These are phyloP conservation scores for Microcaecilia unicolor DNA, from an alignment of 2,797 vertebrate genomes.

Conservation along the genomic window DNA sequence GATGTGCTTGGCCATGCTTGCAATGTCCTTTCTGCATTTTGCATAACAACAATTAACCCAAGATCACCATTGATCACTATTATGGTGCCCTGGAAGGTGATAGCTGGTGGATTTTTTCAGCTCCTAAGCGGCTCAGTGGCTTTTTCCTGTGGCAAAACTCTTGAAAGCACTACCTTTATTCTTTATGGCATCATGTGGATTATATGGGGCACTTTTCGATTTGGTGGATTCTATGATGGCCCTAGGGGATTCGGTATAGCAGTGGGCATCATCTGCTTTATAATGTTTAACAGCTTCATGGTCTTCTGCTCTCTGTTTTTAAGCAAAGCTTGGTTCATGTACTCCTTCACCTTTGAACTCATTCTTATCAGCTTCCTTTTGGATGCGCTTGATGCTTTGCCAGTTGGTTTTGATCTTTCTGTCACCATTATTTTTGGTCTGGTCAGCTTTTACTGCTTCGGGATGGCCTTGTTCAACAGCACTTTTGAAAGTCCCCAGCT, in stretches of 20 bases:
- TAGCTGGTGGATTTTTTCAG: conserved; percentile 64
- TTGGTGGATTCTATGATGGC: conserved; percentile 45
- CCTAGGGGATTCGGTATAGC: conserved; percentile 58
- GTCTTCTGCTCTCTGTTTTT: conserved; percentile 60
- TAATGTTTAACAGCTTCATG: conserved; percentile 71
- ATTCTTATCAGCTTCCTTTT: conserved; percentile 71
- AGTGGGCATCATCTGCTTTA: conserved; percentile 64
- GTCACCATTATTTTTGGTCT: conserved; percentile 70
- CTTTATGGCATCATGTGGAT: conserved; percentile 74
- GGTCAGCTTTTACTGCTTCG: conserved; percentile 79
- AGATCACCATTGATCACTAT: conserved; percentile 42
- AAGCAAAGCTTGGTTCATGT: conserved; percentile 64
- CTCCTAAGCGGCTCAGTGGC: conserved; percentile 64
- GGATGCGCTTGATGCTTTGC: conserved; percentile 51
- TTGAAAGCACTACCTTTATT: conserved; percentile 75
- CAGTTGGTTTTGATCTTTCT: conserved; percentile 62
- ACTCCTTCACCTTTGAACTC: conserved; percentile 63
- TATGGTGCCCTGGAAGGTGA: conserved; percentile 70
- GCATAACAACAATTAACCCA: conserved; percentile 46
- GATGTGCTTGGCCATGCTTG: conserved; percentile 68
- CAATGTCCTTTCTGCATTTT: conserved; percentile 67
- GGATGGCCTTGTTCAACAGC: conserved; percentile 61
- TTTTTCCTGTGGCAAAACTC: conserved; percentile 74
- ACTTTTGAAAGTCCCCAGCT: conserved; percentile 63
- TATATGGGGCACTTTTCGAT: conserved; percentile 70